Conservation (phyloP, 2,797 vertebrate genomes). For the Tangara arthus region DNA sequence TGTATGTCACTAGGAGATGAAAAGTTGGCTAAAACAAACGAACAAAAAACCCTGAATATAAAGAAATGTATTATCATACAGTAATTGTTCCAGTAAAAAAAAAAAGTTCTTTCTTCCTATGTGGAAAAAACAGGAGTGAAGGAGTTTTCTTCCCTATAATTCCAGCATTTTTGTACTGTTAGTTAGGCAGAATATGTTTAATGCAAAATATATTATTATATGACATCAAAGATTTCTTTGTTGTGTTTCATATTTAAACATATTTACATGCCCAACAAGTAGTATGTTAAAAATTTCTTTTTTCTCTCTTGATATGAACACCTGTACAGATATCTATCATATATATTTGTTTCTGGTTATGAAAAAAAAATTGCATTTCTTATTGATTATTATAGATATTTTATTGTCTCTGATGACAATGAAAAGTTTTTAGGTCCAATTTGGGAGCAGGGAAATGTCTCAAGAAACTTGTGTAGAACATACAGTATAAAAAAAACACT, state of each 20-base stretch:
- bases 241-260: neutral
- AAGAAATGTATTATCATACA: neutral
- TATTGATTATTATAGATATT: neutral
- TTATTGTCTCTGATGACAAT: neutral
- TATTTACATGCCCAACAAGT: neutral
- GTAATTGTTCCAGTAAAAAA: neutral
- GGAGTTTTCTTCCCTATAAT: neutral
- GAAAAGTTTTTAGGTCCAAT: neutral
- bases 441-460: neutral
- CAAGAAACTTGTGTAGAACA: neutral
- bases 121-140: neutral
- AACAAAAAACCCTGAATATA: neutral
- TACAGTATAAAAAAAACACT: neutral
- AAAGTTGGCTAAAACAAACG: neutral
- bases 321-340: neutral
- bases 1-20: neutral
- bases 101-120: neutral
- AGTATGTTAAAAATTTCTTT: neutral
- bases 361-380: neutral
- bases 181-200: neutral
- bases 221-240: neutral
- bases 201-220: neutral
- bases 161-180: neutral
- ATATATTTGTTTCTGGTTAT: neutral
- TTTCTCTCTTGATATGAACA: neutral